phyloP scores from a whole-genome alignment of 1,140 invertebrate species.

The Drosophila oshimai region DNA sequence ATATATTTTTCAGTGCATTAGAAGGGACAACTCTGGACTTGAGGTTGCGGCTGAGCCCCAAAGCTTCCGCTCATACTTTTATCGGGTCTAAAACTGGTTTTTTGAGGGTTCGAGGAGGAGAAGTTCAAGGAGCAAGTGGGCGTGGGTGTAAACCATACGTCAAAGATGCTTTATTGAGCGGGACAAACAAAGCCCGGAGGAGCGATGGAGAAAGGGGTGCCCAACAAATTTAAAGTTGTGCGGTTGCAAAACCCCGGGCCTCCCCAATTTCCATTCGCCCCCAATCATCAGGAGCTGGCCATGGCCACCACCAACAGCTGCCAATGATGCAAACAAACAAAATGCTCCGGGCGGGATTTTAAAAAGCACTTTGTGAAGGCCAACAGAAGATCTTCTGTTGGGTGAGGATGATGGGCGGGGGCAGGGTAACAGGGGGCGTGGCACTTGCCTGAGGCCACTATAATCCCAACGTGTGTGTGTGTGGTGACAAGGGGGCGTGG shows the following conservation, averaged over 20 bases:
- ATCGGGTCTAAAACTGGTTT: conserved; percentile 19
- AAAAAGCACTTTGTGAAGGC: conserved; percentile 75
- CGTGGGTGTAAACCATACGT: conserved; percentile 48
- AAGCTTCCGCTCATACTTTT: conserved; percentile 63
- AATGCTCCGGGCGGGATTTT: conserved; percentile 67
- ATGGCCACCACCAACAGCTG: conserved; percentile 62
- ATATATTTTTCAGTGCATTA: conserved; percentile 4
- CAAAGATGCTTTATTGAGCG: conserved; percentile 75
- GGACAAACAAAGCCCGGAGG: conserved; percentile 63
- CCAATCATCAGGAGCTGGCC: conserved; percentile 21
- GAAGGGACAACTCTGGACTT: conserved; percentile 4
- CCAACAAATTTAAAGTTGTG: conserved; percentile 77
- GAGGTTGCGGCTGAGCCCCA: conserved; percentile 27
- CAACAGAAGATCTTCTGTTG: conserved; percentile 39
- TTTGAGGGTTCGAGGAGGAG: too few species aligned
- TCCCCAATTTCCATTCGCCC: not conserved
- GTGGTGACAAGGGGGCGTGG: not conserved
- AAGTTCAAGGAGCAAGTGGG: not conserved
- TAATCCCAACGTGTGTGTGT: conserved; percentile 6
- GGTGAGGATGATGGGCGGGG: not conserved
- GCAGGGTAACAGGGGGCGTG: not conserved
- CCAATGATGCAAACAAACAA: conserved; percentile 67
- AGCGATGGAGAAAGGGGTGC: conserved; percentile 13
- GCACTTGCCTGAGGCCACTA: conserved; percentile 6
- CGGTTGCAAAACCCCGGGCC: conserved; percentile 51